Evolutionary conservation across 2,797 vertebrate genomes (phyloP).

Genomic region (Eutrigla gurnardus): DNA sequence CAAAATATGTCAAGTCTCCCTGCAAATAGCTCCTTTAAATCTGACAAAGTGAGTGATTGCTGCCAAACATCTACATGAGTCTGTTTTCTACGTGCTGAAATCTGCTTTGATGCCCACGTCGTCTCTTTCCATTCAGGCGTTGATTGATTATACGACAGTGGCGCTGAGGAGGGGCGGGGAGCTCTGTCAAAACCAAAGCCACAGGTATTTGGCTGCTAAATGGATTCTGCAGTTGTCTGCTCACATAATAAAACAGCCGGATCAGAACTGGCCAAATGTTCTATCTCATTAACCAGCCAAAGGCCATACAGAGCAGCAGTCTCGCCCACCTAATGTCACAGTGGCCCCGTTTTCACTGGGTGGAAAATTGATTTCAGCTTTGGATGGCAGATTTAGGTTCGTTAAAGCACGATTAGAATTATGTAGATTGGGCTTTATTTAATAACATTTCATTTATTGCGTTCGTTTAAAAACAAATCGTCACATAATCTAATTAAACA

Average conservation of each 20-base stretch:
- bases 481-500: too few relatives aligned
- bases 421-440: background rate
- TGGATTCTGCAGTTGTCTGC: constrained; percentile 63
- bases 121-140: constrained; percentile 18
- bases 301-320: constrained; percentile 57
- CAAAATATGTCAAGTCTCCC: constrained; percentile 31
- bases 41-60: background rate
- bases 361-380: constrained; percentile 13
- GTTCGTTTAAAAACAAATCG: too few relatives aligned
- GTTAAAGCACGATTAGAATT: background rate
- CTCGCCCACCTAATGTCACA: constrained; percentile 44
- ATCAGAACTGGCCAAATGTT: constrained; percentile 71
- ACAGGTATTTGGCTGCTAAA: constrained; percentile 73
- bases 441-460: too few relatives aligned
- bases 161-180: constrained; percentile 30
- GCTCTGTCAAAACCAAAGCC: constrained; percentile 65
- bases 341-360: constrained; percentile 11
- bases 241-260: constrained; percentile 68
- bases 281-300: constrained; percentile 70
- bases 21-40: constrained; percentile 5
- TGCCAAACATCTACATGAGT: constrained; percentile 17
- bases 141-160: constrained; percentile 54
- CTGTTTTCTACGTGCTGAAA: background rate
- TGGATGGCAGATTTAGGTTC: constrained; percentile 9
- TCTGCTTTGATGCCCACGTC: constrained; percentile 9